Base-by-base conservation (phyloP, 30 jellyfish, hydroid and myxozoan species). In the Turritopsis dohrnii region DNA sequence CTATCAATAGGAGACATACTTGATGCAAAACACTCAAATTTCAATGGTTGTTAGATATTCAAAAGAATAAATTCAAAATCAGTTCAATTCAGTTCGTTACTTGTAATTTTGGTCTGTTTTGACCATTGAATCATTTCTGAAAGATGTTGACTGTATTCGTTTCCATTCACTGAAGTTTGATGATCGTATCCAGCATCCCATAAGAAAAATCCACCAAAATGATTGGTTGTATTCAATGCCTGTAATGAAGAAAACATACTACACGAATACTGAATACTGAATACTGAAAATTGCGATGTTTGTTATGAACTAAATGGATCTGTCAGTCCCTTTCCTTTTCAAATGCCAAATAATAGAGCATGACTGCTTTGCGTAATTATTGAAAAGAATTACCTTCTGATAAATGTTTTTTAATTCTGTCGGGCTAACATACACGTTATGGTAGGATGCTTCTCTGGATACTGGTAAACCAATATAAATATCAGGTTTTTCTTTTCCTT, bases 91-190 rank as follows among this genome's bases (percentile, higher is more conserved):
- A 41, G 13, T 13, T 41, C 5, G 60, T 41, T 41, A 41, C 60
- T 13, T 41, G 9, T 13, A 41, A n/a, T n/a, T n/a, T 41, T 41
- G 60, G 77, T 23, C 19, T 27, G 77, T 69, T 23, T 23, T 27
- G 77, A 0, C 77, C 8, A 16, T 27, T 23, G 9, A 69, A 69
- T 69, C 22, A 69, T 69, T 19, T 69, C 77, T 19, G 22, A 16
- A 69, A 69, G 16, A 69, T 69, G 30, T 23, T 69, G 31, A 69
- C 77, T 69, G 19, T 69, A 69, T 69, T 19, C 19, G 9, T 69
- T 69, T n/a, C 77, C 77, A 82, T 88, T 88, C 80, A 84, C 84
- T 23, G 17, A n/a, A 23, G 7, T 69, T 23, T 69, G 77, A 21
- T 27, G 0, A 69, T 69, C 77, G 17, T 27, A 69, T 69, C 77